Evolutionary conservation across 2,888 invertebrate species (phyloP).

Genomic region (Callimorpha dominula): DNA sequence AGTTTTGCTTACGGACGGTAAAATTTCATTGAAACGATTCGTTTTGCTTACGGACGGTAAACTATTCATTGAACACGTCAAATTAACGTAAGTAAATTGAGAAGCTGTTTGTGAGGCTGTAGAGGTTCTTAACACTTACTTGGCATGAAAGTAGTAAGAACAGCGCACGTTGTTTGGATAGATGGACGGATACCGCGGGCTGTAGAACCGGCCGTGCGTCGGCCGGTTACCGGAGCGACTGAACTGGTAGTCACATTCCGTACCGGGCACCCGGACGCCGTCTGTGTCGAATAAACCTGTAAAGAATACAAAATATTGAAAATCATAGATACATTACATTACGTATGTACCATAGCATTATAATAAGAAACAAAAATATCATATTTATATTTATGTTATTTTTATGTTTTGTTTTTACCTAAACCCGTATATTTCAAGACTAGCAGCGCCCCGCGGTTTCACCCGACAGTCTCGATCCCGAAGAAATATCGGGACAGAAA

Average conservation of each 20-base stretch:
- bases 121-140: slow-evolving; percentile 80
- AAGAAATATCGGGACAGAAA: too few relatives aligned
- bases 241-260: slow-evolving; percentile 95
- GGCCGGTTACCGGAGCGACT: slow-evolving; percentile 90
- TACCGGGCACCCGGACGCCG: slow-evolving; percentile 91
- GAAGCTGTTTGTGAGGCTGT: neutral
- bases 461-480: too few relatives aligned
- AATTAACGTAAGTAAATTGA: neutral
- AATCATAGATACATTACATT: neutral
- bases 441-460: too few relatives aligned
- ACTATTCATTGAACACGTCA: too few relatives aligned
- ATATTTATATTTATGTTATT: too few relatives aligned
- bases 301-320: neutral
- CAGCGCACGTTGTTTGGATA: slow-evolving; percentile 97
- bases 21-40: too few relatives aligned
- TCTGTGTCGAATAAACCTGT: slow-evolving; percentile 93
- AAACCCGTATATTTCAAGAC: too few relatives aligned
- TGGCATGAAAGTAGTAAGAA: slow-evolving; percentile 95
- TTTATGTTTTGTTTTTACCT: too few relatives aligned
- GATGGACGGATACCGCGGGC: slow-evolving; percentile 97
- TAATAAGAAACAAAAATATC: too few relatives aligned
- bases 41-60: too few relatives aligned
- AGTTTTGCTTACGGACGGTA: too few relatives aligned
- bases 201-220: slow-evolving; percentile 93
- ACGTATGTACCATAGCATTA: too few relatives aligned